Conservation (phyloP, 2,113 vertebrate genomes). For the Corythornis cristatus region DNA sequence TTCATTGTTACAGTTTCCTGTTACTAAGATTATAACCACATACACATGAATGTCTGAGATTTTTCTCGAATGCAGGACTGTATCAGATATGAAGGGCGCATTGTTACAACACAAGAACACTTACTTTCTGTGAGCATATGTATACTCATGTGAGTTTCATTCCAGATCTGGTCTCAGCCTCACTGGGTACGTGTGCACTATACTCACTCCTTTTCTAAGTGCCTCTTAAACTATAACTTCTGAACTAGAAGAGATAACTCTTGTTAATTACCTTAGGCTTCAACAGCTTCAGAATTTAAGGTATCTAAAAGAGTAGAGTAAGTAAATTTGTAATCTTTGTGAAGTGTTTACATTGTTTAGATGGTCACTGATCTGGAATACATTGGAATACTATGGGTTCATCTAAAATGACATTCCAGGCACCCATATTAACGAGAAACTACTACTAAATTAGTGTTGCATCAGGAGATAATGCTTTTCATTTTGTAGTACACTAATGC, state of each 20-base stretch:
- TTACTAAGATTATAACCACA: background rate
- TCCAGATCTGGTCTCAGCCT: background rate
- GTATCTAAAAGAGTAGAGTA: background rate
- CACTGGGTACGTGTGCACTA: background rate
- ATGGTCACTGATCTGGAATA: background rate
- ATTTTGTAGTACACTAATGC: background rate
- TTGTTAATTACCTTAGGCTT: background rate
- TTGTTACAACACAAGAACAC: background rate
- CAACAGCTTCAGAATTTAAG: background rate
- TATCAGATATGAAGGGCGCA: background rate
- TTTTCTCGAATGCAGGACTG: background rate
- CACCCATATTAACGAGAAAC: background rate
- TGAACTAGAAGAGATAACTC: background rate
- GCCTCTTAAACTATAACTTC: background rate
- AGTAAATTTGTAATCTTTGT: background rate
- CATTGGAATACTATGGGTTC: background rate
- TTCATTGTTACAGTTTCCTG: background rate
- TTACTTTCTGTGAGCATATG: background rate
- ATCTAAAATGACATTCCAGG: background rate
- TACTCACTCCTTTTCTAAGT: background rate
- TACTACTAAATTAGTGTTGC: background rate
- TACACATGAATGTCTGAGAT: background rate
- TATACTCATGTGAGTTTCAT: accelerated
- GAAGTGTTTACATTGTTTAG: background rate
- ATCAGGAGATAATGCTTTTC: background rate